These are phyloP conservation scores for Xiphias gladius DNA, from an alignment of 2,113 vertebrate species.

Conservation along the genomic window DNA sequence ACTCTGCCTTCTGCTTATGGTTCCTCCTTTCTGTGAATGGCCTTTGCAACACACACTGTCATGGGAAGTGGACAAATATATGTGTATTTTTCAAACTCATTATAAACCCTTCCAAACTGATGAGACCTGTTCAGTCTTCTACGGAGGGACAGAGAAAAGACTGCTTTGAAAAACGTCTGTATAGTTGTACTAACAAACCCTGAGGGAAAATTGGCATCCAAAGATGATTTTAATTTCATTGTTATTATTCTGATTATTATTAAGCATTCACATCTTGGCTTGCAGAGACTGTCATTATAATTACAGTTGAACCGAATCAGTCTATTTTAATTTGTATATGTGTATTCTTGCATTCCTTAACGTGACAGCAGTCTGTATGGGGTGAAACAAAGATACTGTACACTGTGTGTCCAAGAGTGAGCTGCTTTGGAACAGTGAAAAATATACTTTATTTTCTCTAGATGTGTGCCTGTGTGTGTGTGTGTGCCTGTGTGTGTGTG, in stretches of 20 bases:
- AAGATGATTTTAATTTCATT: constrained; percentile 83
- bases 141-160: constrained; percentile 27
- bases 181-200: constrained; percentile 89
- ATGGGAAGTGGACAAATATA: constrained; percentile 50
- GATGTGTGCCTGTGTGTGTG: constrained; percentile 39
- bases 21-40: constrained; percentile 69
- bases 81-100: constrained; percentile 24
- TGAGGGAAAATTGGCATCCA: constrained; percentile 88
- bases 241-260: constrained; percentile 65
- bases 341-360: constrained; percentile 60
- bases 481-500: constrained; percentile 51
- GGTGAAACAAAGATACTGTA: constrained; percentile 46
- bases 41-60: constrained; percentile 82
- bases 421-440: constrained; percentile 41
- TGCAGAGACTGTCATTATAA: constrained; percentile 38
- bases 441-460: constrained; percentile 53
- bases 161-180: constrained; percentile 55
- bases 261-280: constrained; percentile 58
- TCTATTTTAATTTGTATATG: constrained; percentile 47
- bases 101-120: constrained; percentile 32
- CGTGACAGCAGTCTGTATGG: constrained; percentile 34
- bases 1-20: constrained; percentile 58
- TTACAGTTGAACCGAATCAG: constrained; percentile 2
- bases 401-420: constrained; percentile 39
- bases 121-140: constrained; percentile 31